A percentile compares a stretch with the other conserved stretches of the same genome.
These are phyloP conservation scores for Acinonyx jubatus DNA, from an alignment of 2,113 vertebrate genomes.

Conservation along the genomic window DNA sequence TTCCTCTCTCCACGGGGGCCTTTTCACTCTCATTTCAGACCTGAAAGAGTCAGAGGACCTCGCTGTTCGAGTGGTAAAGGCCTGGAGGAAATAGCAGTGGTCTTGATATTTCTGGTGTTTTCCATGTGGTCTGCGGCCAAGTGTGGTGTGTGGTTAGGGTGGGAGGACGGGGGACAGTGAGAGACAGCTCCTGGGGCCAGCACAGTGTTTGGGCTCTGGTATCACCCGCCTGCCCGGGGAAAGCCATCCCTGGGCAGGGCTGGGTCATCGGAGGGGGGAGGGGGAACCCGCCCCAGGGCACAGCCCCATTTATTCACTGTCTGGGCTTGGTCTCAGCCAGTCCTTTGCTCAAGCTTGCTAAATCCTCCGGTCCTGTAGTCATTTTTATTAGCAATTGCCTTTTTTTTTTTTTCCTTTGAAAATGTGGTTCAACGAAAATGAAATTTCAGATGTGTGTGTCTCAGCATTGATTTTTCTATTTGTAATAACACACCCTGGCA, in stretches of 20 bases:
- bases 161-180: too few relatives aligned
- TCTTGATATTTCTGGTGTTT: neutral
- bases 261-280: constrained; percentile 66
- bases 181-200: rapidly evolving
- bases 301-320: constrained; percentile 84
- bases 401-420: constrained; percentile 73
- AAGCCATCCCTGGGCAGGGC: constrained; percentile 19
- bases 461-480: constrained; percentile 94
- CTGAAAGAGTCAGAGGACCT: neutral
- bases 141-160: neutral
- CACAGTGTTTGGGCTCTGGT: rapidly evolving
- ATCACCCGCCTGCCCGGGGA: rapidly evolving
- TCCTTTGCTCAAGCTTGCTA: constrained; percentile 82
- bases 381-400: constrained; percentile 89
- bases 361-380: constrained; percentile 85
- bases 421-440: constrained; percentile 88
- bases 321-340: constrained; percentile 82
- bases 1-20: rapidly evolving
- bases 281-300: constrained; percentile 77
- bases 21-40: neutral
- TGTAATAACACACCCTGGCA: constrained; percentile 88
- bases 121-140: neutral
- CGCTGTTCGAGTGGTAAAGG: neutral
- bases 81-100: neutral
- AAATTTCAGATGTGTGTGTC: constrained; percentile 91